These are phyloP conservation scores for Tetanocera ferruginea DNA, from an alignment of 2,888 invertebrate genomes.

Conservation along the genomic window DNA sequence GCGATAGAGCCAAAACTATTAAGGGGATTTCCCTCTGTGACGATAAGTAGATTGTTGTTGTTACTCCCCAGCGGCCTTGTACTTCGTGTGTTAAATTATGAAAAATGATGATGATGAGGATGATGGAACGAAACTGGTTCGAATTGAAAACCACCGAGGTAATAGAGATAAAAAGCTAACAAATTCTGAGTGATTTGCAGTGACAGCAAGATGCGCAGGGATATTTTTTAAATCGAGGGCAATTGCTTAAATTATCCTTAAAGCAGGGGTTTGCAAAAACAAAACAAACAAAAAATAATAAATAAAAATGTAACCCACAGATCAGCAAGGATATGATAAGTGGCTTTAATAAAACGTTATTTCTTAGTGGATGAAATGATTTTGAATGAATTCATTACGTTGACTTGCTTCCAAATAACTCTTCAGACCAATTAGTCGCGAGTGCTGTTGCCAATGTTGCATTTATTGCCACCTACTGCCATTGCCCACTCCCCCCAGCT, in stretches of 20 bases:
- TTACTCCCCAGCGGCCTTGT: slow-evolving; percentile 1
- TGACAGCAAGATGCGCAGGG: neutral
- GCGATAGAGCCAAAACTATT: slow-evolving; percentile 11
- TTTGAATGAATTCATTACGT: neutral
- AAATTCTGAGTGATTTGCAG: slow-evolving; percentile 16
- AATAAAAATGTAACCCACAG: neutral
- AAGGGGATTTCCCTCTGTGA: slow-evolving; percentile 19
- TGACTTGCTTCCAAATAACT: neutral
- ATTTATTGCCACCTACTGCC: neutral
- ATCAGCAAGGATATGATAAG: slow-evolving; percentile 34
- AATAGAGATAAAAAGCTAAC: neutral
- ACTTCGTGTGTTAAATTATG: neutral
- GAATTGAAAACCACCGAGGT: neutral
- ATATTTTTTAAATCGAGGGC: neutral
- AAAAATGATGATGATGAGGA: slow-evolving; percentile 33
- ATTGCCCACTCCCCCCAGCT: neutral
- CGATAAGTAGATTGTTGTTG: slow-evolving; percentile 28
- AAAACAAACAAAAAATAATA: neutral
- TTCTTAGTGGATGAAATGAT: slow-evolving; percentile 37
- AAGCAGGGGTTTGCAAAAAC: neutral
- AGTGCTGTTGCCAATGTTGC: neutral
- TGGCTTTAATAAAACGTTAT: slow-evolving; percentile 26
- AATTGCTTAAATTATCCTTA: neutral
- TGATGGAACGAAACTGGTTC: slow-evolving; percentile 9
- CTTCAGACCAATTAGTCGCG: slow-evolving; percentile 9